Conservation (phyloP, 2,113 vertebrate genomes). For the Rhabdornis inornatus region DNA sequence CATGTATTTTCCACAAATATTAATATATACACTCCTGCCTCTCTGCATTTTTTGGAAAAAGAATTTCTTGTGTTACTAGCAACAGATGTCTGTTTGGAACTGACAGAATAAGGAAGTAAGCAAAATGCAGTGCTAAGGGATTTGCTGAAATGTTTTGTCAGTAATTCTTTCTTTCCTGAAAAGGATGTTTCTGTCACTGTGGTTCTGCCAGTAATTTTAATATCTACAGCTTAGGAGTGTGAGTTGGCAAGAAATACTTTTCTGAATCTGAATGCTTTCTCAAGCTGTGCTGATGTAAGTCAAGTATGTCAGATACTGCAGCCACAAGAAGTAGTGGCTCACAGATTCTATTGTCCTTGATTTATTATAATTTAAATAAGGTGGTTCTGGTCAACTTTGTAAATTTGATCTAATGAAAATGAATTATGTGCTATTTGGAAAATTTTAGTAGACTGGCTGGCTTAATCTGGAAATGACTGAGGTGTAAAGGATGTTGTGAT, state of each 20-base stretch:
- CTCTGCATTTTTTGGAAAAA: not conserved
- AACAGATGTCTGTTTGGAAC: not conserved
- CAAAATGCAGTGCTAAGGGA: not conserved
- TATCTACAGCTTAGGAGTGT: not conserved
- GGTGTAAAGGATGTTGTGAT: not conserved
- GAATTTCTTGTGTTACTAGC: not conserved
- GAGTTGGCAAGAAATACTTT: not conserved
- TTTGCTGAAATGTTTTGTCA: slow-evolving; percentile 16
- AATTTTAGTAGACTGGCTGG: not conserved
- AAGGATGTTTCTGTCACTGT: not conserved
- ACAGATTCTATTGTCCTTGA: not conserved
- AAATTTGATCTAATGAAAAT: not conserved
- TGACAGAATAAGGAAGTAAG: not conserved
- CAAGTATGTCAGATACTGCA: not conserved
- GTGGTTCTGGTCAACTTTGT: not conserved
- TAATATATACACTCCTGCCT: not conserved
- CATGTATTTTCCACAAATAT: not conserved
- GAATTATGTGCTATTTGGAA: not conserved
- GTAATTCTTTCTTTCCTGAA: not conserved
- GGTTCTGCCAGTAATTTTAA: not conserved
- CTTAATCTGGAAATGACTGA: not conserved
- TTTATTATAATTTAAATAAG: not conserved
- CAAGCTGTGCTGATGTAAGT: not conserved
- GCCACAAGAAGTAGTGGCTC: not conserved
- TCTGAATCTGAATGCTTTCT: not conserved